Base-by-base conservation (phyloP, 1,140 invertebrate genomes). In the Trinorchestia longiramus region DNA sequence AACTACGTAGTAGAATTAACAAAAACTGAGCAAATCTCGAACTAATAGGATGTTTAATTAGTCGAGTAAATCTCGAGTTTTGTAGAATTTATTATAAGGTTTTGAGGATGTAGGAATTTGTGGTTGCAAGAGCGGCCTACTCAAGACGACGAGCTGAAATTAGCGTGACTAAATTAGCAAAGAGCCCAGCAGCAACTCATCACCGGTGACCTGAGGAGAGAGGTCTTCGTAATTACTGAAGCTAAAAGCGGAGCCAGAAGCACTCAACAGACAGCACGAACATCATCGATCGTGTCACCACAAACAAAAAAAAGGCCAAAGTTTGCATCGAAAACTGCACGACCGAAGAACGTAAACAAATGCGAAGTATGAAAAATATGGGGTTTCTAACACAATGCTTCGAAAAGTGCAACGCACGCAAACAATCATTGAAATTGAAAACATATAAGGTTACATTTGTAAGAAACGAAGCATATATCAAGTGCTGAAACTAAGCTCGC, bases 201-300 rank as follows among this genome's bases (percentile, higher is more conserved):
- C 88, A 77, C 62, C 62, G 62, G 88, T 90, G 88, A 90, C 88
- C 88, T 90, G 88, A 42, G 88, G 88, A 41, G 88, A 90, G 43
- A 90, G 88, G n/a, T 90, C 88, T 90, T 36, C 88, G 88, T 90
- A 90, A 90, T 90, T 90, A 90, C 88, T 43, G 88, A 90, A 90
- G 88, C 88, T 90, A 90, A 42, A 90, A 90, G n/a, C n/a, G 88
- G 88, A 36, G 88, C 43, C 88, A 90, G 88, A 41, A 90, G 88
- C 88, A 90, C 88, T 90, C 41, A 41, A 43, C 41, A 90, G 88
- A 90, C 88, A 90, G 88, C 88, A 90, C 88, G 88, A 90, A 90
- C 88, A 90, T 90, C 88, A 90, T 90, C 88, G 88, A 90, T 90
- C 88, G 88, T 90, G 88, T 90, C 88, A 90, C 88, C n/a, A 43